phyloP scores from a whole-genome alignment of 2,888 invertebrate species.

The Nowickia ferox region DNA sequence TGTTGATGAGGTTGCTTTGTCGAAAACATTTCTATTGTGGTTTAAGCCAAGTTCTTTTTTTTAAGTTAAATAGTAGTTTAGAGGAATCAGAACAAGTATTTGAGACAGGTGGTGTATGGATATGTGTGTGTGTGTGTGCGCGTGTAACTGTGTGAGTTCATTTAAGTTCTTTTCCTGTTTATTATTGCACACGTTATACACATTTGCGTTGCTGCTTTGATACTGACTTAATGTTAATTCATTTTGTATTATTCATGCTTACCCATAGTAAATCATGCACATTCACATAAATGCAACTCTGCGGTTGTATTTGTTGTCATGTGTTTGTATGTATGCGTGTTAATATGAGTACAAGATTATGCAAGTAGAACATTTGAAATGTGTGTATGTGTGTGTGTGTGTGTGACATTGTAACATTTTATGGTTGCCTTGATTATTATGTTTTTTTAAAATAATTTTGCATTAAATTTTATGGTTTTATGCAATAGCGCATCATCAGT shows the following conservation, averaged over 20 bases:
- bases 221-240: conserved; percentile 66
- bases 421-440: conserved; percentile 60
- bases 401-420: conserved; percentile 61
- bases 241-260: conserved; percentile 62
- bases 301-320: background rate
- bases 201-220: conserved; percentile 56
- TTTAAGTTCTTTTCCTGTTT: conserved; percentile 67
- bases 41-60: too few relatives aligned
- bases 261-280: background rate
- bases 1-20: too few relatives aligned
- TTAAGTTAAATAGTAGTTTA: too few relatives aligned
- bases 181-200: conserved; percentile 39
- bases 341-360: background rate
- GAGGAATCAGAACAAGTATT: too few relatives aligned
- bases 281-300: background rate
- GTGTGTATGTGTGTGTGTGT: conserved; percentile 41
- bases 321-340: background rate
- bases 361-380: background rate
- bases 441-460: background rate
- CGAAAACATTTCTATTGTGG: too few relatives aligned
- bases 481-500: too few relatives aligned
- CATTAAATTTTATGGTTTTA: too few relatives aligned
- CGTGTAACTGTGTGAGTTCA: conserved; percentile 10
- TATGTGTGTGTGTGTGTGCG: background rate
- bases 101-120: too few relatives aligned